Conservation (phyloP, 2,113 vertebrate species). For the Lepus americanus region DNA sequence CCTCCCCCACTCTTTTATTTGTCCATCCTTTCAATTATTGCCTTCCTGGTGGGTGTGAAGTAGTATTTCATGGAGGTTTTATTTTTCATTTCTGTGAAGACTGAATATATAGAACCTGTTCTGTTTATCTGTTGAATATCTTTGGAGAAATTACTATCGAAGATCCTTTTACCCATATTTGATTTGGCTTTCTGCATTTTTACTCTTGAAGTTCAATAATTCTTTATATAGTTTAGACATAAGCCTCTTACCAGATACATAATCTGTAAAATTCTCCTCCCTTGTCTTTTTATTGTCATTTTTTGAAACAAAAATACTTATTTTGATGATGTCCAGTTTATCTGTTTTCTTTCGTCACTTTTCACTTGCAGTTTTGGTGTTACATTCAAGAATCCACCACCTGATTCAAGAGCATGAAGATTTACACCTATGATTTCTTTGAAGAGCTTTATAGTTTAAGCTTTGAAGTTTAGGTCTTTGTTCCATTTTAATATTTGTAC, state of each 20-base stretch:
- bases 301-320: slow-evolving; percentile 29
- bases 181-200: neutral
- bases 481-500: neutral
- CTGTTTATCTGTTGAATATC: neutral
- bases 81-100: slow-evolving; percentile 10
- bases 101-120: neutral
- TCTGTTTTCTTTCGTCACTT: neutral
- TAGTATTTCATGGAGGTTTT: neutral
- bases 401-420: neutral
- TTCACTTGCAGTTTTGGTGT: neutral
- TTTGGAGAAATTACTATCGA: neutral
- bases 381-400: neutral
- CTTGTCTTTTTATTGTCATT: neutral
- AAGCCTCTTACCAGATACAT: neutral
- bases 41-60: neutral
- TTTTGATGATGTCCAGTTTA: neutral
- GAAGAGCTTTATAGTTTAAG: slow-evolving; percentile 9
- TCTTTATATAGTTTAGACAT: neutral
- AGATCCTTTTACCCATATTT: neutral
- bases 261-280: neutral
- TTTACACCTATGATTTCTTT: neutral
- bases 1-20: neutral
- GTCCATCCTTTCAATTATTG: neutral
- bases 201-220: neutral
- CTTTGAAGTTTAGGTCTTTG: neutral